Conservation (phyloP, 2,888 invertebrate species). For the Gibbula magus region DNA sequence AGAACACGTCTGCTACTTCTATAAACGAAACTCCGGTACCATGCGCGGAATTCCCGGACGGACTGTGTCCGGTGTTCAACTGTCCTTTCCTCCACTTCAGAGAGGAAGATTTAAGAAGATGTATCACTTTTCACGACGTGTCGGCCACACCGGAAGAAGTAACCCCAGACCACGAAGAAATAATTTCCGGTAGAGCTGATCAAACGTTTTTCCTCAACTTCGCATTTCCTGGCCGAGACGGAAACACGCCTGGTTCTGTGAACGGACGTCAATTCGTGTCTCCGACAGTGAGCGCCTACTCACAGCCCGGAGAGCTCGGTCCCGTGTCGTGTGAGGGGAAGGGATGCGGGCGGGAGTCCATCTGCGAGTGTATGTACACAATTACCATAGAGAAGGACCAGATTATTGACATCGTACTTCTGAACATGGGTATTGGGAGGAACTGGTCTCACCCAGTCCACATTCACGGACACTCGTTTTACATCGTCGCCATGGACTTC, state of each 20-base stretch:
- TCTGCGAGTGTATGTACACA: slow-evolving; percentile 52
- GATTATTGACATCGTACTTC: slow-evolving; percentile 50
- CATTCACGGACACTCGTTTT: slow-evolving; percentile 63
- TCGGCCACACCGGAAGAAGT: slow-evolving; percentile 30
- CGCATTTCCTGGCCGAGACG: slow-evolving; percentile 47
- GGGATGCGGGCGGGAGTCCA: slow-evolving; percentile 34
- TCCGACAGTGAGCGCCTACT: slow-evolving; percentile 38
- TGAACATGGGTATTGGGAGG: slow-evolving; percentile 48
- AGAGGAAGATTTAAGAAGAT: slow-evolving; percentile 4
- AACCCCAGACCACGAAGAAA: no score
- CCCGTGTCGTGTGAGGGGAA: background rate
- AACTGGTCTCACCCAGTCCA: slow-evolving; percentile 61
- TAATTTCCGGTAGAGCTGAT: background rate
- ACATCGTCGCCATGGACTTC: slow-evolving; percentile 54
- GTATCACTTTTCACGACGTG: slow-evolving; percentile 38
- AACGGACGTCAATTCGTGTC: slow-evolving; percentile 44
- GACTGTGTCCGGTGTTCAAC: slow-evolving; percentile 47
- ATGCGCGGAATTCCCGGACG: slow-evolving; percentile 23
- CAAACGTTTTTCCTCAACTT: slow-evolving; percentile 50
- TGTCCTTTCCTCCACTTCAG: slow-evolving; percentile 45
- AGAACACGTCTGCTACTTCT: background rate
- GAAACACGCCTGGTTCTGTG: slow-evolving; percentile 47
- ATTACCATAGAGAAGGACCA: slow-evolving; percentile 35
- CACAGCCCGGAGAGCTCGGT: slow-evolving; percentile 32
- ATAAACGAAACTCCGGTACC: background rate